phyloP scores from a whole-genome alignment of 2,888 invertebrate species.

The Heliconius sara region DNA sequence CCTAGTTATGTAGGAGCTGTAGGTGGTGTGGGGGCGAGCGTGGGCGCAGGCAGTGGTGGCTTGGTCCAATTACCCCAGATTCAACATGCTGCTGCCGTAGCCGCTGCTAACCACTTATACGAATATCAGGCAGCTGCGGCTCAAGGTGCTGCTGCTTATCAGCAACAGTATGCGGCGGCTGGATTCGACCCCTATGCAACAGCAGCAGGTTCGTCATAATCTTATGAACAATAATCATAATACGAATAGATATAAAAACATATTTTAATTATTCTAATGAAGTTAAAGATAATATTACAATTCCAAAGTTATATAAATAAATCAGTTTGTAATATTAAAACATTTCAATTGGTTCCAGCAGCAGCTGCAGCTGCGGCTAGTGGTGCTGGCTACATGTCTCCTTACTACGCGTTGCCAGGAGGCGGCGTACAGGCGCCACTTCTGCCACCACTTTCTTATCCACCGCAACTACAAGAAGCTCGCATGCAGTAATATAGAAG shows the following conservation, averaged over 20 bases:
- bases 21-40: constrained; percentile 80
- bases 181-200: constrained; percentile 90
- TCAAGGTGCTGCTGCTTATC: constrained; percentile 88
- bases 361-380: constrained; percentile 81
- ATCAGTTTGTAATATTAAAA: neutral
- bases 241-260: too few species aligned
- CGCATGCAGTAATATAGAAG: constrained; percentile 86
- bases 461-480: constrained; percentile 89
- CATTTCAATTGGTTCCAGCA: constrained; percentile 55
- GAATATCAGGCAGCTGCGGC: constrained; percentile 92
- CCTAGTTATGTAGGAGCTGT: constrained; percentile 91
- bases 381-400: constrained; percentile 89
- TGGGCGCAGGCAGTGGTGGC: constrained; percentile 86
- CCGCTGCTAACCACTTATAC: constrained; percentile 92
- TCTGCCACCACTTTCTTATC: constrained; percentile 86
- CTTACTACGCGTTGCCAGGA: constrained; percentile 88
- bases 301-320: neutral
- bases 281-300: too few species aligned
- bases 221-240: neutral
- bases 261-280: too few species aligned
- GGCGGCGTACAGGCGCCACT: constrained; percentile 85
- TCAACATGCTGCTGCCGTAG: constrained; percentile 90
- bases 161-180: constrained; percentile 89
- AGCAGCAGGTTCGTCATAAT: constrained; percentile 85
- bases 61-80: constrained; percentile 88